Evolutionary conservation across 1,140 invertebrate genomes (phyloP), one percentile per base, ranked within the genome.

Genomic region (Apis florea): DNA sequence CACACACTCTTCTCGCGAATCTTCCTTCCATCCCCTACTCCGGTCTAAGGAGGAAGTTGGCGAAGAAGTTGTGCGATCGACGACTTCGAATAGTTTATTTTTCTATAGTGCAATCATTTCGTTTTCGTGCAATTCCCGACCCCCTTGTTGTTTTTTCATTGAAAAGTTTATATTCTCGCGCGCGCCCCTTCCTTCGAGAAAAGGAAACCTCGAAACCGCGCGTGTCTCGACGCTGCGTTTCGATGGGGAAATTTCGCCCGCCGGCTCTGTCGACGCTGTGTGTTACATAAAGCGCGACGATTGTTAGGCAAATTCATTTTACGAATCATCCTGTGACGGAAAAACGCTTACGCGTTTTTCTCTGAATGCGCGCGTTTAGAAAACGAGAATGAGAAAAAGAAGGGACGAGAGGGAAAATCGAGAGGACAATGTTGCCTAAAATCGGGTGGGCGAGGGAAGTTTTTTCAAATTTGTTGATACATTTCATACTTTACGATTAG

Each of bases 401-500:
- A n/a, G 8, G n/a, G 15, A 79, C 2, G 56, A 68, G 51, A 47
- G 21, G 15, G 21, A 47, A 26, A n/a, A 21, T 63, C n/a, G n/a
- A 17, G 40, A 40, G 15, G 79, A 63, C 53, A 63, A 83, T 69
- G 81, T 83, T 87, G 88, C 85, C 89, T 90, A 90, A 40, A 40
- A 87, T 66, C 12, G 61, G 63, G 58, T 79, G 80, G 77, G 74
- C 66, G 77, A 71, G 82, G 78, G 83, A 87, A 74, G 26, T 66
- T 87, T 90, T 58, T 92, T 91, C 85, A 87, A 85, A 90, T 92
- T 87, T 90, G 90, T 92, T 92, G 83, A 92, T 89, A 91, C 87
- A 90, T 92, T 90, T 85, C 82, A 91, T 92, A 92, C 85, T 90
- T 91, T 91, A 92, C 85, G 79, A 90, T 82, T 92, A 91, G 89